A percentile compares a stretch with the other conserved stretches of the same genome.
Conservation (phyloP, 2,888 invertebrate genomes). For the Melanostoma mellinum region DNA sequence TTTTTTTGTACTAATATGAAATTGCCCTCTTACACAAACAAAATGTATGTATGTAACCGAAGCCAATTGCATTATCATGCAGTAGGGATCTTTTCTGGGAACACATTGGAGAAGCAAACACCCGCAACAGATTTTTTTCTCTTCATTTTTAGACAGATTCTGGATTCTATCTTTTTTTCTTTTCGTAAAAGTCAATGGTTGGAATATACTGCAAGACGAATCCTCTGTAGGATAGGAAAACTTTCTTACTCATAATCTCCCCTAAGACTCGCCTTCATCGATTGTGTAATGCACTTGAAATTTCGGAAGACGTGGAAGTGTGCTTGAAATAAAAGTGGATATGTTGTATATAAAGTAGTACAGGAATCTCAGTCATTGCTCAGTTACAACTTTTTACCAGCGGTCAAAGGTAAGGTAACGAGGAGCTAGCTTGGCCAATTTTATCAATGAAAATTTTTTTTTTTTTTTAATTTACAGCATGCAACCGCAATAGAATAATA, state of each 20-base stretch:
- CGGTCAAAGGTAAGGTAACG: too few relatives aligned
- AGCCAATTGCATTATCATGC: conserved; percentile 64
- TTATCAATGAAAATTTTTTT: too few relatives aligned
- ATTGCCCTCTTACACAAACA: conserved; percentile 47
- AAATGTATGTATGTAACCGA: conserved; percentile 4
- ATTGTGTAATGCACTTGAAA: conserved; percentile 47
- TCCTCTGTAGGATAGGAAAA: neutral
- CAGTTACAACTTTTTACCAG: too few relatives aligned
- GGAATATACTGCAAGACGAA: conserved; percentile 33
- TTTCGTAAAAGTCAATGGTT: conserved; percentile 53
- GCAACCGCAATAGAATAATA: too few relatives aligned
- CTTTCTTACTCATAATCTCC: conserved; percentile 45
- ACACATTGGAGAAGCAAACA: conserved; percentile 33
- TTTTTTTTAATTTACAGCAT: too few relatives aligned
- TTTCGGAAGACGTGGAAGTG: conserved; percentile 43
- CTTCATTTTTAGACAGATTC: conserved; percentile 4
- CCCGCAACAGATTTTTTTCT: conserved; percentile 45
- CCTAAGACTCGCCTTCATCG: conserved; percentile 45
- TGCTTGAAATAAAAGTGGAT: conserved; percentile 21
- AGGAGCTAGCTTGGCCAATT: too few relatives aligned
- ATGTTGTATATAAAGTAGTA: neutral
- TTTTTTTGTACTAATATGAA: conserved; percentile 25
- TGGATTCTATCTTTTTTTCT: neutral
- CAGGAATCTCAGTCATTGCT: too few relatives aligned
- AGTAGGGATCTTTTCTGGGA: conserved; percentile 45